Conservation (phyloP, 2,113 vertebrate genomes). For the Eubucco bourcierii region DNA sequence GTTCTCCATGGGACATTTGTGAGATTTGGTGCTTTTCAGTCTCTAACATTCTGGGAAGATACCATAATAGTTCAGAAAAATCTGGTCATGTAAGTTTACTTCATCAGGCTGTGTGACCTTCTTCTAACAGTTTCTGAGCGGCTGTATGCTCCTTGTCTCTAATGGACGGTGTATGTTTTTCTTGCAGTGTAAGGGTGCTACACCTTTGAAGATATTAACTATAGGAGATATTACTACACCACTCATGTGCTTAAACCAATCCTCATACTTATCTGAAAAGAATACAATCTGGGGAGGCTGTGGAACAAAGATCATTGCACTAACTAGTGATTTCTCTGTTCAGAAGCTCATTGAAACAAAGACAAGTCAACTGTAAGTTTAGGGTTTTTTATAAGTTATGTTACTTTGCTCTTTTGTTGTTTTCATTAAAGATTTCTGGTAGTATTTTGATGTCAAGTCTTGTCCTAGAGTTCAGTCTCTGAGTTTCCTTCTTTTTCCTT, state of each 20-base stretch:
- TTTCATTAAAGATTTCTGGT: background rate
- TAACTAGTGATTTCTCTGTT: conserved; percentile 84
- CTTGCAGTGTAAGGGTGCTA: conserved; percentile 72
- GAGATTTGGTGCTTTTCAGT: background rate
- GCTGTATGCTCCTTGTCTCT: background rate
- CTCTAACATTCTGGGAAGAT: background rate
- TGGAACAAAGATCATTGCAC: conserved; percentile 85
- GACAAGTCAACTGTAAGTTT: conserved; percentile 81
- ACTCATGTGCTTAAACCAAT: conserved; percentile 85
- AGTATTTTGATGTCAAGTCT: background rate
- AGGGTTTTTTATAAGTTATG: background rate
- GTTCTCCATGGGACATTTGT: background rate
- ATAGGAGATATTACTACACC: conserved; percentile 86
- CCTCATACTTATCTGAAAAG: conserved; percentile 78
- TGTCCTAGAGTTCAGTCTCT: background rate
- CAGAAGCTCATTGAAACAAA: conserved; percentile 88
- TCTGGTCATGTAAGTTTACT: background rate
- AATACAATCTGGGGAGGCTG: conserved; percentile 87
- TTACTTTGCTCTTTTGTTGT: background rate
- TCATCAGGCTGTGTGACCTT: background rate
- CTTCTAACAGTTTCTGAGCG: background rate
- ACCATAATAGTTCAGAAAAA: background rate
- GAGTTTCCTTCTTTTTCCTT: background rate
- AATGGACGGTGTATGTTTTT: background rate
- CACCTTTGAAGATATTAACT: conserved; percentile 80